Base-by-base conservation (phyloP, 2,888 invertebrate genomes). In the Agrochola macilenta region DNA sequence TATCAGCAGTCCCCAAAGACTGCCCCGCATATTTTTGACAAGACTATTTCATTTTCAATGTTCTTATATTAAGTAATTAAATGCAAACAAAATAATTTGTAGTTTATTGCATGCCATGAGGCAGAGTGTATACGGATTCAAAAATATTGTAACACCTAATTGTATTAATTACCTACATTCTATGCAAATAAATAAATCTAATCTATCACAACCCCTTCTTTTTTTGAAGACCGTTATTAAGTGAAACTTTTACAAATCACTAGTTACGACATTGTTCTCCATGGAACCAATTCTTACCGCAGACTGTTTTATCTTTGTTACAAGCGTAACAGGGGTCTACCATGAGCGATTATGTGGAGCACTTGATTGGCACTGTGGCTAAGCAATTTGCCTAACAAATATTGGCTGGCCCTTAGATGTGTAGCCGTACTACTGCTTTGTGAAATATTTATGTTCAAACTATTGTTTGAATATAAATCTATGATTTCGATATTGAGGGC, bases 341-440 rank as follows among this genome's bases (percentile, higher is more conserved):
- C 52, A 17, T 80, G 80, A 80, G 39, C 11, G 80, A 82, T 82
- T 70, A 82, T 30, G 49, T 69, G 65, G 78, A 61, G 30, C 49
- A 61, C 60, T 80, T 83, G 83, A 80, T 80, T 80, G 80, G 69
- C 77, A 60, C 65, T 78, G 83, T 39, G 60, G 69, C 49, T 52
- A 23, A 65, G 79, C 76, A 80, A 80, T 82, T 69, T 76, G 82
- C 76, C 58, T 82, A 69, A 79, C 82, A 69, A 82, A 80, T 76
- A 82, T 82, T 69, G 58, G 35, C 23, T 69, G 58, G 39, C 64
- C 76, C 79, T 76, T 69, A 43, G 35, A 60, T 17, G n/a, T 58
- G 57, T 74, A 52, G n/a, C 26, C 52, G 14, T 0, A 46, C 54
- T 35, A 63, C 54, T n/a, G 30, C n/a, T 64, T 52, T 46, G 23